Evolutionary conservation across 2,888 invertebrate species (phyloP).

Genomic region (Chloromyia formosa): DNA sequence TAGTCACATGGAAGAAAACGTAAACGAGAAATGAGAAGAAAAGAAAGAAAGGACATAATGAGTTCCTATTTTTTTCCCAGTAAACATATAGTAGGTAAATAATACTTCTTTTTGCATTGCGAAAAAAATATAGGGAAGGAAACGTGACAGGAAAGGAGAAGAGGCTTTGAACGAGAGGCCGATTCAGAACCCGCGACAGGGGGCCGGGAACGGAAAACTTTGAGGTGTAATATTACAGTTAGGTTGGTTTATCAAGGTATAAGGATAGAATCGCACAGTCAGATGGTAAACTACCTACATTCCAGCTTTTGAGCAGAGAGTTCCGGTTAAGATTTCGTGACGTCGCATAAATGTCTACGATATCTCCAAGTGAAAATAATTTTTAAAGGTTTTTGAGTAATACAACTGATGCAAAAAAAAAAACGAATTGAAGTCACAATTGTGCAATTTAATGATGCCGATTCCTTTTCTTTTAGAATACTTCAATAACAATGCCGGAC

Average conservation of each 20-base stretch:
- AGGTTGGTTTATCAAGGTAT: slow-evolving; percentile 8
- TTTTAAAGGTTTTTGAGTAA: slow-evolving; percentile 15
- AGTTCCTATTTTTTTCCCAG: slow-evolving; percentile 39
- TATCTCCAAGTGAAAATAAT: slow-evolving; percentile 16
- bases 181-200: not conserved
- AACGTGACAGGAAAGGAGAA: slow-evolving; percentile 10
- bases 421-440: slow-evolving; percentile 15
- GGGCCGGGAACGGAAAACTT: not conserved
- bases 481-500: too few relatives aligned
- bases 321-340: slow-evolving; percentile 17
- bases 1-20: slow-evolving; percentile 32
- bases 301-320: slow-evolving; percentile 7
- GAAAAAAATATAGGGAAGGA: slow-evolving; percentile 13
- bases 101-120: slow-evolving; percentile 39
- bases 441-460: slow-evolving; percentile 3
- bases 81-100: slow-evolving; percentile 45
- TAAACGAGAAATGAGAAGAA: slow-evolving; percentile 33
- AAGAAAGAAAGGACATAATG: slow-evolving; percentile 43
- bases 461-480: too few relatives aligned
- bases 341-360: slow-evolving; percentile 29
- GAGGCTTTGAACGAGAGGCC: not conserved
- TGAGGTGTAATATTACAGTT: slow-evolving; percentile 8
- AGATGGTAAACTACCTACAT: slow-evolving; percentile 39
- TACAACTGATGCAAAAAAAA: not conserved
- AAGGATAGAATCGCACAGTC: slow-evolving; percentile 10